Evolutionary conservation across 1,140 invertebrate genomes (phyloP).

Genomic region (Neotoxoptera formosana): DNA sequence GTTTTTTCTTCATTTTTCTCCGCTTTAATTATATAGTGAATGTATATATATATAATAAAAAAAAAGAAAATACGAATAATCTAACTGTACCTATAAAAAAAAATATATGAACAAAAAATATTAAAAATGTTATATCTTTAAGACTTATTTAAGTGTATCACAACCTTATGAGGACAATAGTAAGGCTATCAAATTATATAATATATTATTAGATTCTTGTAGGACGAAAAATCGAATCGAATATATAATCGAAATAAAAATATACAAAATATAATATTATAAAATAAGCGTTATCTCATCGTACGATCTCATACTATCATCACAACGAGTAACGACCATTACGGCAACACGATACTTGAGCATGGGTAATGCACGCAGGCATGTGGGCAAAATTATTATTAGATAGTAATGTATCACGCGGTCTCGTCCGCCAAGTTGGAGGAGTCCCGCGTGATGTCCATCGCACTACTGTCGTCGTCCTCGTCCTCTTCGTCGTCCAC

Average conservation of each 20-base stretch:
- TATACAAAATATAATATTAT: not conserved
- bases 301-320: not conserved
- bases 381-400: not conserved
- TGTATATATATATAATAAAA: not conserved
- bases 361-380: not conserved
- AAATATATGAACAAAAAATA: not conserved
- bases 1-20: not conserved
- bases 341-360: not conserved
- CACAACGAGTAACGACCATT: not conserved
- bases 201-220: too few species aligned
- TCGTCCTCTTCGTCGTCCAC: conserved; percentile 86
- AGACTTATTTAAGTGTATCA: not conserved
- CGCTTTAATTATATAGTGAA: not conserved
- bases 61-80: not conserved
- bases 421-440: conserved; percentile 19
- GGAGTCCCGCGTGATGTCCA: conserved; percentile 41
- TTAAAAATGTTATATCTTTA: not conserved
- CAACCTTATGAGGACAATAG: not conserved
- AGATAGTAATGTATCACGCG: not conserved
- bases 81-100: not conserved
- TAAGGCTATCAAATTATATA: not conserved
- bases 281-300: not conserved
- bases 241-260: too few species aligned
- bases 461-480: conserved; percentile 62
- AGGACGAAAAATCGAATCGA: too few species aligned